phyloP scores from a whole-genome alignment of 2,888 invertebrate genomes.

The Cremastinae sp. region DNA sequence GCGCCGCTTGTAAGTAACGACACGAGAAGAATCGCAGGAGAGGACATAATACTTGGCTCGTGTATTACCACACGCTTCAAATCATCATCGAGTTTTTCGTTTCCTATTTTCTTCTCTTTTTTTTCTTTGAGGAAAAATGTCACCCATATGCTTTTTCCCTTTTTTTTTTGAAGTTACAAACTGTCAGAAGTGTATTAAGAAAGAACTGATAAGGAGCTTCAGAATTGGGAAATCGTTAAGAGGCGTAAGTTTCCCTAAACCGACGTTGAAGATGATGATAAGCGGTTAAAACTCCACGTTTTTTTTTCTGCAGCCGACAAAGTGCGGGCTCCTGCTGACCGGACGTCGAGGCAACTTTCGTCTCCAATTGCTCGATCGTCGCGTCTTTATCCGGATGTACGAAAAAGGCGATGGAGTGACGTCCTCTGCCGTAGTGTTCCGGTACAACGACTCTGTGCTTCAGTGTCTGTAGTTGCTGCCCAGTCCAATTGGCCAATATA shows the following conservation, averaged over 20 bases:
- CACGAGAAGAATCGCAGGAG: slow-evolving; percentile 5
- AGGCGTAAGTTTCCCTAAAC: slow-evolving; percentile 87
- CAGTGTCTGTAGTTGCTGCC: slow-evolving; percentile 86
- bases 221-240: slow-evolving; percentile 65
- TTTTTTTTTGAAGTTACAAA: not conserved
- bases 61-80: slow-evolving; percentile 15
- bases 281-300: slow-evolving; percentile 84
- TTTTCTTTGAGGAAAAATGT: slow-evolving; percentile 8
- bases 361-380: slow-evolving; percentile 81
- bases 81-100: not conserved
- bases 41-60: slow-evolving; percentile 43
- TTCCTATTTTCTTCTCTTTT: slow-evolving; percentile 1
- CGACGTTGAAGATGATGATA: slow-evolving; percentile 87
- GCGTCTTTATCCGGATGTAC: slow-evolving; percentile 86
- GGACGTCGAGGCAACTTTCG: slow-evolving; percentile 75
- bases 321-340: slow-evolving; percentile 76
- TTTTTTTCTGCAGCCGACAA: slow-evolving; percentile 80
- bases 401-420: slow-evolving; percentile 90
- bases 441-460: slow-evolving; percentile 89
- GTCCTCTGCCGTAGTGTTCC: slow-evolving; percentile 84
- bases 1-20: slow-evolving; percentile 26
- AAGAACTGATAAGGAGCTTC: not conserved
- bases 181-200: not conserved
- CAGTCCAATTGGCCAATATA: slow-evolving; percentile 88
- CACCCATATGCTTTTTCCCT: slow-evolving; percentile 3